Base-by-base conservation (phyloP, 2,888 invertebrate genomes). In the Tortrix viridana region DNA sequence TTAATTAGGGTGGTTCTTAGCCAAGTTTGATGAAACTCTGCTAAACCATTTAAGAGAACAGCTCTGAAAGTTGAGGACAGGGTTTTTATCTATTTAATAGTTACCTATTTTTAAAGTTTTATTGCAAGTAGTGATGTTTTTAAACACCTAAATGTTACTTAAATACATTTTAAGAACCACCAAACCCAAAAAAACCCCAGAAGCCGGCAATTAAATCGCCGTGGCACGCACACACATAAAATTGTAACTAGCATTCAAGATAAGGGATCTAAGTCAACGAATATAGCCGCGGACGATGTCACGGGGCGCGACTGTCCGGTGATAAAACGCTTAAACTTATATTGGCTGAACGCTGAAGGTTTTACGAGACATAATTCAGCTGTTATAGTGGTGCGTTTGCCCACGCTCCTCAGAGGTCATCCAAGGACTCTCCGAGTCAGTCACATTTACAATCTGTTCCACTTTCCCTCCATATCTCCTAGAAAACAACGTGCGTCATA, bases 321-420 rank as follows among this genome's bases (percentile, higher is more conserved):
- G 50, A 44, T 49, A 48, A 57, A 56, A 62, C 56, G 37, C 49
- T 50, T 55, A 12, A 58, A 43, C 23, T 65, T 64, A 58, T 60
- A 44, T 46, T 74, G 72, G 67, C 54, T 60, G 58, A 67, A 69
- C 37, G 65, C 70, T 68, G 67, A 69, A 75, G 73, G 71, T 77
- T 84, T 76, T 80, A 79, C 76, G 73, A 74, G 68, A 71, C 70
- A 79, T 81, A 80, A 81, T 80, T 77, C 68, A 67, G 74, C 73
- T 75, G 73, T 77, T 71, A 71, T 69, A 66, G 71, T 70, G 79
- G 75, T 80, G 80, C 77, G 80, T 66, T 71, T 76, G 67, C 85
- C 84, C 77, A 83, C 84, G 76, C 74, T 65, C 66, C 67, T 56
- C 55, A 71, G 73, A 83, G 86, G 85, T 84, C 80, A 80, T 68